Percentiles rank a stretch among this genome's conserved stretches.
Evolutionary conservation across 2,797 vertebrate genomes (phyloP).

Genomic region (Apogon hyalosoma): DNA sequence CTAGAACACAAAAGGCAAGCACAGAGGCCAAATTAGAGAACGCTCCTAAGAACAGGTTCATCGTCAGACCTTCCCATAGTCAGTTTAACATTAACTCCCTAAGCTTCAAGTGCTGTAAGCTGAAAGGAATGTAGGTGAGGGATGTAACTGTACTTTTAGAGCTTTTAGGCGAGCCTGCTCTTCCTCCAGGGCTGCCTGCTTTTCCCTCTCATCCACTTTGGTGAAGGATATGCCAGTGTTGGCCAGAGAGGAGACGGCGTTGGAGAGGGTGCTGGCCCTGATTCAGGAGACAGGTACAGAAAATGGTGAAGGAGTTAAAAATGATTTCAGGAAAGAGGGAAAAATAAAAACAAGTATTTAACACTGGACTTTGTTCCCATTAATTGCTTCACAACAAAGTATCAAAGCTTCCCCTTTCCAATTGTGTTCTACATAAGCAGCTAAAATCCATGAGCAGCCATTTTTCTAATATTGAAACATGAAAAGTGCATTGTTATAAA

Average conservation of each 20-base stretch:
- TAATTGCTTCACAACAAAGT: background rate
- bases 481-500: background rate
- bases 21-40: background rate
- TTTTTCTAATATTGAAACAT: background rate
- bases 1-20: background rate
- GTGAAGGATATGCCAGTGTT: slow-evolving; percentile 95
- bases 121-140: slow-evolving; percentile 20
- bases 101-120: slow-evolving; percentile 30
- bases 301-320: background rate
- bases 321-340: slow-evolving; percentile 3
- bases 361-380: background rate
- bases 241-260: slow-evolving; percentile 94
- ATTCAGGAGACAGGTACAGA: slow-evolving; percentile 22
- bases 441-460: no score
- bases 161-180: slow-evolving; percentile 93
- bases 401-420: background rate
- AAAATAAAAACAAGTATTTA: background rate
- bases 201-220: slow-evolving; percentile 96
- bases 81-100: slow-evolving; percentile 6
- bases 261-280: slow-evolving; percentile 95
- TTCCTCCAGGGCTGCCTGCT: slow-evolving; percentile 94
- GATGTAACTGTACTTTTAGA: slow-evolving; percentile 87
- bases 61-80: background rate
- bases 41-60: background rate
- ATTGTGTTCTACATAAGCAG: background rate